Evolutionary conservation across 2,888 invertebrate species (phyloP).

Genomic region (Deilephila porcellus): DNA sequence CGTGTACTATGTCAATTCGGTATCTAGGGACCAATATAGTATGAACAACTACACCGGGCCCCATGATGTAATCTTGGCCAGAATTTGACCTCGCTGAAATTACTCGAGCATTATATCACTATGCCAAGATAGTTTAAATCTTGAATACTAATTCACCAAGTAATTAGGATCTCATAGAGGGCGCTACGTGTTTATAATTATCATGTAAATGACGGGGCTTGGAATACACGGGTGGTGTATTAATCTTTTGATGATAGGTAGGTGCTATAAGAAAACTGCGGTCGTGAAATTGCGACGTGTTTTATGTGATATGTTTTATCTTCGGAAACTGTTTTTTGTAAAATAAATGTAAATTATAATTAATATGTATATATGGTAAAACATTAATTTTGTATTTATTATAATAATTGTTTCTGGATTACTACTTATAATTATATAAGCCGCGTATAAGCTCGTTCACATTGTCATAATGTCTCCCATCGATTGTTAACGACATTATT

Average conservation of each 20-base stretch:
- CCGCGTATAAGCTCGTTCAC: too few species aligned
- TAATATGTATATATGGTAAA: too few species aligned
- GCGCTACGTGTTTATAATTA: conserved; percentile 10
- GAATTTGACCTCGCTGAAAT: conserved; percentile 21
- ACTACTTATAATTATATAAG: too few species aligned
- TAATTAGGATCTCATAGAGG: conserved; percentile 38
- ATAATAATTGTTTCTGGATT: too few species aligned
- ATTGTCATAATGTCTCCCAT: too few species aligned
- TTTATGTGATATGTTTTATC: too few species aligned
- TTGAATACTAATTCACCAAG: conserved; percentile 42
- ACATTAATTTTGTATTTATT: too few species aligned
- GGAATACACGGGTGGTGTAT: background rate
- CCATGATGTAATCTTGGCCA: conserved; percentile 33
- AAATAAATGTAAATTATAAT: too few species aligned
- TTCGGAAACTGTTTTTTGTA: too few species aligned
- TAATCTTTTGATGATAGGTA: background rate
- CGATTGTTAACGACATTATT: too few species aligned
- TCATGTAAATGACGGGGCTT: background rate
- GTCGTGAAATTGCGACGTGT: too few species aligned
- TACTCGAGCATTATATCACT: conserved; percentile 1
- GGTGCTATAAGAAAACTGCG: too few species aligned
- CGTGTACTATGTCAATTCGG: conserved; percentile 46
- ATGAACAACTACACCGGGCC: conserved; percentile 33
- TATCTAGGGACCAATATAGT: conserved; percentile 35
- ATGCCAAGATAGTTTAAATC: conserved; percentile 35